These are phyloP conservation scores for Tipula confusa DNA, from an alignment of 2,888 invertebrate genomes.

Conservation along the genomic window DNA sequence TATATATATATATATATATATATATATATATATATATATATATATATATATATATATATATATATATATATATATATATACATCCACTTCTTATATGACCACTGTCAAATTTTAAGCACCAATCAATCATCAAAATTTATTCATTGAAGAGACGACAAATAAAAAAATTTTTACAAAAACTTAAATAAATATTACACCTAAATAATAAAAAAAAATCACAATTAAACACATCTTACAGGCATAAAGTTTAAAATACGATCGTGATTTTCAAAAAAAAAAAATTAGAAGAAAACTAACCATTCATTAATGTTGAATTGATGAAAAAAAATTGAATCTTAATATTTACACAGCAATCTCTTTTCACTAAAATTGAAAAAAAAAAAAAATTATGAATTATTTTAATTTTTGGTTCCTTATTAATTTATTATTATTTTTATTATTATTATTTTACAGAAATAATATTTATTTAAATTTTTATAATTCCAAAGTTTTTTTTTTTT, in stretches of 20 bases:
- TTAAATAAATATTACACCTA: neutral
- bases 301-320: neutral
- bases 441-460: slow-evolving; percentile 5
- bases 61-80: no score
- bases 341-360: slow-evolving; percentile 25
- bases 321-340: neutral
- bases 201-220: neutral
- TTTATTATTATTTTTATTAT: slow-evolving; percentile 4
- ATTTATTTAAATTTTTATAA: slow-evolving; percentile 12
- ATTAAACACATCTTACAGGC: neutral
- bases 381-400: neutral
- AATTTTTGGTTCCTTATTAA: slow-evolving; percentile 25
- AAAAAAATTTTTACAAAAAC: neutral
- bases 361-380: no score
- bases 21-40: no score
- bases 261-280: neutral
- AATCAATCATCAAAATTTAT: slow-evolving; percentile 8
- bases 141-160: neutral
- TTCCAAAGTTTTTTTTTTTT: no score
- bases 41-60: no score
- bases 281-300: slow-evolving; percentile 20
- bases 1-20: no score
- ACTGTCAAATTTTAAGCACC: slow-evolving; percentile 20
- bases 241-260: slow-evolving; percentile 14
- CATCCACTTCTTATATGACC: neutral